Evolutionary conservation across 2,113 vertebrate genomes (phyloP), one percentile per base, ranked within the genome.

Genomic region (Oreochromis aureus): DNA sequence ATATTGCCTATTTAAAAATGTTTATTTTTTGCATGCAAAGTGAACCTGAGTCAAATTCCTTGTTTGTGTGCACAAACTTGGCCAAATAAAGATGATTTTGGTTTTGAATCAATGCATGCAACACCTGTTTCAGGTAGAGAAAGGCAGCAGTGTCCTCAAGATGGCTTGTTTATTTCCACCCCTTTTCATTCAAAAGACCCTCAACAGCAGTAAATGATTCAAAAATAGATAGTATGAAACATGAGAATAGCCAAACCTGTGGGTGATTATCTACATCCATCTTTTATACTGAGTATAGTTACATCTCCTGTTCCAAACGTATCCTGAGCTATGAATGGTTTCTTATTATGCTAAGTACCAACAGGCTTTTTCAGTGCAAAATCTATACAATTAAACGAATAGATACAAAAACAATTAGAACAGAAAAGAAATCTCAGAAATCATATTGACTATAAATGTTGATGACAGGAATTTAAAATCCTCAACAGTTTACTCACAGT

Each of bases 171-270:
- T 36, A 66, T 66, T 66, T 66, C 61, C 30, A 61, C 27, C 3
- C 1, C 58, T 0, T 66, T 36, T 66, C 3, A 32, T 59, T 59
- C 3, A 63, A 63, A 63, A 36, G 6, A 63, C 18, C 59, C 32
- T 11, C 32, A 36, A 36, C 18, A 19, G 6, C 32, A 34, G 32
- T 36, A 63, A 55, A 32, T 32, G 27, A 16, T 1, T 32, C 58
- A 32, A 32, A 0, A 34, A 19, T 19, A 61, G 16, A 4, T 0
- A 4, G 59, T 63, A 7, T 63, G 7, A n/a, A 12, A 44, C 41
- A 44, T 5, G 41, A 44, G 11, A 44, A 12, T 5, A 44, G 41
- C 41, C 11, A 44, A 44, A 36, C 1, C 32, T 36, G 61, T 36
- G 61, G 1, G 61, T 36, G 61, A 36, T 6, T 19, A 63, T 63